Evolutionary conservation across 1,140 invertebrate species (phyloP).

Genomic region (Procambarus virginalis): DNA sequence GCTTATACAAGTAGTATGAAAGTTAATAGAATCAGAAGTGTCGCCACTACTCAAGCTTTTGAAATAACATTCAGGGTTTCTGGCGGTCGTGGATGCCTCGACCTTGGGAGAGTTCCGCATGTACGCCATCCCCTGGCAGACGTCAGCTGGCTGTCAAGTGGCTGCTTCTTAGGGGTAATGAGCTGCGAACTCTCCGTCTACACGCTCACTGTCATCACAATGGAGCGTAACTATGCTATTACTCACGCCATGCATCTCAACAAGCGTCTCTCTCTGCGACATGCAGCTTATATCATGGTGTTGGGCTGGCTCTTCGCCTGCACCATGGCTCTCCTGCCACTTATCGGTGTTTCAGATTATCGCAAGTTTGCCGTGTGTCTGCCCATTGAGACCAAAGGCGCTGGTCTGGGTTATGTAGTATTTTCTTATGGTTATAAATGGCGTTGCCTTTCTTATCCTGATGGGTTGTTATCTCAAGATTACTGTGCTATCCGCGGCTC

Average conservation of each 20-base stretch:
- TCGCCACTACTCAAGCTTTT: neutral
- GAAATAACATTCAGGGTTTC: constrained; percentile 79
- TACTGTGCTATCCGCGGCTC: constrained; percentile 96
- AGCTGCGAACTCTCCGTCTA: constrained; percentile 91
- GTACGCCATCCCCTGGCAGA: constrained; percentile 98
- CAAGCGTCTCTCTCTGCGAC: constrained; percentile 90
- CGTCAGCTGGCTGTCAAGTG: constrained; percentile 92
- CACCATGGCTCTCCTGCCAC: constrained; percentile 89
- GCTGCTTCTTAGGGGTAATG: constrained; percentile 95
- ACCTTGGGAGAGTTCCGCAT: constrained; percentile 97
- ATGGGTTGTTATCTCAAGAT: constrained; percentile 98
- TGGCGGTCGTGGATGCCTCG: constrained; percentile 96
- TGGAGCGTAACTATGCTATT: constrained; percentile 97
- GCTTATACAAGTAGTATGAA: too few relatives aligned
- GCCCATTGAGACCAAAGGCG: constrained; percentile 90
- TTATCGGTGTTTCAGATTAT: constrained; percentile 94
- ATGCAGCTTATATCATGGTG: constrained; percentile 92
- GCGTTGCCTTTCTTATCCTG: constrained; percentile 92
- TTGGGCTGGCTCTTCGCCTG: constrained; percentile 94
- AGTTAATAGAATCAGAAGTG: too few relatives aligned
- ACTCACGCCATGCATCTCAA: constrained; percentile 98
- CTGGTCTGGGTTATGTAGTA: constrained; percentile 89
- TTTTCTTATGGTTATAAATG: constrained; percentile 95
- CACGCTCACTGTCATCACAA: constrained; percentile 96
- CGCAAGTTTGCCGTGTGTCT: constrained; percentile 96